phyloP scores from a whole-genome alignment of 2,888 invertebrate species.

The Nephrotoma flavescens region DNA sequence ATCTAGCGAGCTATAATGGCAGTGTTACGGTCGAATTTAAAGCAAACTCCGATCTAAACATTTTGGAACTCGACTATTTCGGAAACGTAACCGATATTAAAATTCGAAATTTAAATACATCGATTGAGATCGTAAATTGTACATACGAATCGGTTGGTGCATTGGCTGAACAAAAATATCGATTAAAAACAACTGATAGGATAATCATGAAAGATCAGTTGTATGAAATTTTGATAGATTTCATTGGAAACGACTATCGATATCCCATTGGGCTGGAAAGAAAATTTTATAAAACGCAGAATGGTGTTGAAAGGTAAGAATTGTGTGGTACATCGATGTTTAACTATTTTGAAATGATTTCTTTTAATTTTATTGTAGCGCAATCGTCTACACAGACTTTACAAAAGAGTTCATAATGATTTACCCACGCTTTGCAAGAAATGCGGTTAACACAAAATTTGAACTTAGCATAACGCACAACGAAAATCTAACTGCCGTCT shows the following conservation, averaged over 20 bases:
- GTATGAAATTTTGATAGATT: not conserved
- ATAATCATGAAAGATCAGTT: not conserved
- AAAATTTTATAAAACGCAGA: not conserved
- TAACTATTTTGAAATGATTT: not conserved
- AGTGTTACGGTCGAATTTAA: not conserved
- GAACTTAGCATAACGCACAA: not conserved
- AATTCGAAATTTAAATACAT: not conserved
- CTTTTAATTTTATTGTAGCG: not conserved
- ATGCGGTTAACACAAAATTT: not conserved
- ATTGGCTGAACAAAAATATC: not conserved
- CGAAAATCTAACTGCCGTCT: not conserved
- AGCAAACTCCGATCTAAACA: not conserved
- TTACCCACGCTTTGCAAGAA: not conserved
- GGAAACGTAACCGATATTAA: not conserved
- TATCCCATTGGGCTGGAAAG: not conserved
- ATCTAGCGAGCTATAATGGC: not conserved
- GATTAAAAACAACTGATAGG: not conserved
- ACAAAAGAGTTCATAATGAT: not conserved
- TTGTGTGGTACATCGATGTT: not conserved
- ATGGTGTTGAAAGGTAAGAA: not conserved
- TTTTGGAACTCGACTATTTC: not conserved
- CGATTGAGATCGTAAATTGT: not conserved
- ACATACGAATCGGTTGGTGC: not conserved
- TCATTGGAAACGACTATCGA: not conserved
- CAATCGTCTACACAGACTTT: not conserved